These are phyloP conservation scores for Caiman crocodilus DNA, from an alignment of 2,797 vertebrate species.

Conservation along the genomic window DNA sequence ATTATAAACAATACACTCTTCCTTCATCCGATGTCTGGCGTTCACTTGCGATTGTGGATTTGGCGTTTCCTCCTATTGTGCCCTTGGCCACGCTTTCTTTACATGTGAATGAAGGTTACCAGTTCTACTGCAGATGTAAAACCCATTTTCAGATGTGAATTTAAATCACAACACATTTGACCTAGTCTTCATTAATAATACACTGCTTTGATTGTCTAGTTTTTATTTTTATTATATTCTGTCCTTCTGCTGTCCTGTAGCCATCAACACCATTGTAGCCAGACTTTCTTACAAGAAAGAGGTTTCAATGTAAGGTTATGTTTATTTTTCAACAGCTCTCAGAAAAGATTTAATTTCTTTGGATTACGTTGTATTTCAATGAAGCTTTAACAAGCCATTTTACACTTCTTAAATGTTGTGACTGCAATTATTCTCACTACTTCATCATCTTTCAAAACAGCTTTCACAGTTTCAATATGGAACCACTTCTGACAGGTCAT, in stretches of 20 bases:
- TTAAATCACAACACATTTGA: background rate
- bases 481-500: conserved; percentile 53
- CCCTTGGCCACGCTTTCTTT: background rate
- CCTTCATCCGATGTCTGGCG: accelerated
- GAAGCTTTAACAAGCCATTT: conserved; percentile 67
- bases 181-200: background rate
- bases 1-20: background rate
- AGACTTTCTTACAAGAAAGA: background rate
- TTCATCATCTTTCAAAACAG: conserved; percentile 51
- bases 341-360: conserved; percentile 22
- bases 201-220: background rate
- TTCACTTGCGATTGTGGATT: accelerated
- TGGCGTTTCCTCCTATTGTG: background rate
- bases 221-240: background rate
- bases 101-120: background rate
- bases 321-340: conserved; percentile 16
- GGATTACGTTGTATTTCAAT: background rate
- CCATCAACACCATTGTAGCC: background rate
- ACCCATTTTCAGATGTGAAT: background rate
- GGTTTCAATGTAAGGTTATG: background rate
- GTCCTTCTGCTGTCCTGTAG: background rate
- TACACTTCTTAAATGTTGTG: conserved; percentile 72
- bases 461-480: conserved; percentile 57
- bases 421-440: conserved; percentile 74
- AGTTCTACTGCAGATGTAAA: background rate